These are phyloP conservation scores for Didymodactylos carnosus DNA, from an alignment of 2,888 invertebrate species.

Conservation along the genomic window DNA sequence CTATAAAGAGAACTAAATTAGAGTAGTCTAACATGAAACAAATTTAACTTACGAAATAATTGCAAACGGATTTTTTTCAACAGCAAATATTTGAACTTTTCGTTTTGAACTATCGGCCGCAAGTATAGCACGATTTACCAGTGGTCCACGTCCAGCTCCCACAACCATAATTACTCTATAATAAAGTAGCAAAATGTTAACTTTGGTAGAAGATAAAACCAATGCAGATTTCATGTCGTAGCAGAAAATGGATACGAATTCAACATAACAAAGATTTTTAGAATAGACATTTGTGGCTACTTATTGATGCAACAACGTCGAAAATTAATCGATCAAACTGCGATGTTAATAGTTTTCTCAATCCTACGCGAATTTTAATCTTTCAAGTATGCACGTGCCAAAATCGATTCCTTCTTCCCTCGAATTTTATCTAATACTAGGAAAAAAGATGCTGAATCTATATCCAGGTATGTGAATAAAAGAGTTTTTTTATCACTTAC, in stretches of 20 bases:
- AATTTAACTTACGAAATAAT: conserved; percentile 34
- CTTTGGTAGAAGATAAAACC: background rate
- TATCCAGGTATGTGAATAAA: background rate
- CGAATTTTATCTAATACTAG: too few relatives aligned
- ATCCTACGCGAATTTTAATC: too few relatives aligned
- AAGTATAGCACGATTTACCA: conserved; percentile 67
- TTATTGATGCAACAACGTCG: too few relatives aligned
- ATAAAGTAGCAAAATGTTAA: too few relatives aligned
- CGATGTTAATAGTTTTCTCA: too few relatives aligned
- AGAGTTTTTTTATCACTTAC: conserved; percentile 32
- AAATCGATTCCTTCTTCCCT: too few relatives aligned
- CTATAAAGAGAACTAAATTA: conserved; percentile 19
- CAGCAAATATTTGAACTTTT: conserved; percentile 64
- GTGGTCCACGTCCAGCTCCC: conserved; percentile 80
- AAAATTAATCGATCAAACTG: too few relatives aligned
- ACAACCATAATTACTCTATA: conserved; percentile 56
- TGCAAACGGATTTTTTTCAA: conserved; percentile 95
- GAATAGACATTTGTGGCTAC: background rate
- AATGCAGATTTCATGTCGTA: background rate
- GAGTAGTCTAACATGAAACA: conserved; percentile 6
- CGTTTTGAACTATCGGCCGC: conserved; percentile 51
- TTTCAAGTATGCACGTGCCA: too few relatives aligned
- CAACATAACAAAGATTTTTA: background rate
- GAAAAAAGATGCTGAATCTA: too few relatives aligned
- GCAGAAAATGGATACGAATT: background rate